A percentile compares a stretch with the other conserved stretches of the same genome.
These are phyloP conservation scores for Anastatus disparis DNA, from an alignment of 1,140 invertebrate genomes.

Conservation along the genomic window DNA sequence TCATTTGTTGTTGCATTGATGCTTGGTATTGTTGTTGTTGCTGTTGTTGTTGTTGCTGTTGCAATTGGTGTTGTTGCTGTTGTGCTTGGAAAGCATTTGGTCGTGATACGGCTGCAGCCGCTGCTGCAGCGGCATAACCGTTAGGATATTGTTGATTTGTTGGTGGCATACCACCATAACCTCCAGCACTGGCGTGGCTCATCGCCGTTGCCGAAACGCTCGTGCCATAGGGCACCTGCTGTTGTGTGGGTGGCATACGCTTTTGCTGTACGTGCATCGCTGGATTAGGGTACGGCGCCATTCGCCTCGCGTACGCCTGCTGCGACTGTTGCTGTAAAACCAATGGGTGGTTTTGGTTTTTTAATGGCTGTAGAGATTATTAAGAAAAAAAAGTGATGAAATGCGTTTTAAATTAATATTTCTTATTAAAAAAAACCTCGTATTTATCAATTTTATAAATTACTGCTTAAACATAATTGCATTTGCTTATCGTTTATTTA, in stretches of 20 bases:
- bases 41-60: constrained; percentile 47
- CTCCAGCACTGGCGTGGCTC: constrained; percentile 60
- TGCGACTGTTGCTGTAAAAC: constrained; percentile 52
- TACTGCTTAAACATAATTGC: too few species aligned
- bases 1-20: constrained; percentile 29
- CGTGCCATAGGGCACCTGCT: constrained; percentile 53
- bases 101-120: constrained; percentile 56
- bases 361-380: too few species aligned
- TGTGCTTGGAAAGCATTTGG: constrained; percentile 39
- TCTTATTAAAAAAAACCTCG: too few species aligned
- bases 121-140: constrained; percentile 63
- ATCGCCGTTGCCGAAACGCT: constrained; percentile 60
- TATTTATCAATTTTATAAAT: too few species aligned
- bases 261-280: constrained; percentile 86
- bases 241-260: constrained; percentile 61
- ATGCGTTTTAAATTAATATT: too few species aligned
- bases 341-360: too few species aligned
- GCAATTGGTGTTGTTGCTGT: constrained; percentile 39
- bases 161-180: constrained; percentile 52
- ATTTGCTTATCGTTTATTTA: too few species aligned
- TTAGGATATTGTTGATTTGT: constrained; percentile 55
- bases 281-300: constrained; percentile 83
- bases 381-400: too few species aligned
- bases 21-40: constrained; percentile 37
- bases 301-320: constrained; percentile 69